Conservation (phyloP, 2,113 vertebrate species). For the Aspidoscelis tigris region DNA sequence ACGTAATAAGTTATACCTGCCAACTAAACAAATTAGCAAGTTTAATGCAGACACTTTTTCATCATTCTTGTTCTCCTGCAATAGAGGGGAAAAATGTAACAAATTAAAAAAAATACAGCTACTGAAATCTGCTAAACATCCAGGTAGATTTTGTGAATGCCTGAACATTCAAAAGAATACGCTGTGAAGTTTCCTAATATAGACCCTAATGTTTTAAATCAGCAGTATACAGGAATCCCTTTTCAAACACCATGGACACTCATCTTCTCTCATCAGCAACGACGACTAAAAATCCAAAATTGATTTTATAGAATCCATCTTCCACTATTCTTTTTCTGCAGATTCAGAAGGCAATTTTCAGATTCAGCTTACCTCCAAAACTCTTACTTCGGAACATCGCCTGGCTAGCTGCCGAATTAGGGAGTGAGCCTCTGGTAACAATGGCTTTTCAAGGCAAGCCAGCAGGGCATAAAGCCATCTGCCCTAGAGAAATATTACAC, state of each 20-base stretch:
- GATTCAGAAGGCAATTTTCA: not conserved
- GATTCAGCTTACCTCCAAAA: slow-evolving; percentile 81
- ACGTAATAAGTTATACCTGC: slow-evolving; percentile 80
- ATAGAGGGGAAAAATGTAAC: slow-evolving; percentile 38
- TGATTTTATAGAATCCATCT: not conserved
- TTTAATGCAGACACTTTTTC: slow-evolving; percentile 91
- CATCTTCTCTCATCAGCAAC: not conserved
- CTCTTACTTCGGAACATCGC: slow-evolving; percentile 89
- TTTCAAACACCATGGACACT: not conserved
- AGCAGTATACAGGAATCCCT: not conserved
- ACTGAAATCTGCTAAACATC: not conserved
- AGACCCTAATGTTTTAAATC: not conserved
- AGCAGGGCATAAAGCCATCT: slow-evolving; percentile 92
- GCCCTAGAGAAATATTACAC: slow-evolving; percentile 77
- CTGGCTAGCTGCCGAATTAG: slow-evolving; percentile 94
- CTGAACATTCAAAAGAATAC: not conserved
- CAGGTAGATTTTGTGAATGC: not conserved
- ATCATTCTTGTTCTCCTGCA: slow-evolving; percentile 88
- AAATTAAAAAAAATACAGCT: not conserved
- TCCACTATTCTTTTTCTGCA: not conserved
- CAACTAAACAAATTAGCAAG: slow-evolving; percentile 95
- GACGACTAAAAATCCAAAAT: not conserved
- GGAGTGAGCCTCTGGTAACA: slow-evolving; percentile 95
- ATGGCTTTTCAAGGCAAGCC: slow-evolving; percentile 94
- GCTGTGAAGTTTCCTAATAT: not conserved